Evolutionary conservation across 2,113 vertebrate species (phyloP).

Genomic region (Callithrix jacchus): DNA sequence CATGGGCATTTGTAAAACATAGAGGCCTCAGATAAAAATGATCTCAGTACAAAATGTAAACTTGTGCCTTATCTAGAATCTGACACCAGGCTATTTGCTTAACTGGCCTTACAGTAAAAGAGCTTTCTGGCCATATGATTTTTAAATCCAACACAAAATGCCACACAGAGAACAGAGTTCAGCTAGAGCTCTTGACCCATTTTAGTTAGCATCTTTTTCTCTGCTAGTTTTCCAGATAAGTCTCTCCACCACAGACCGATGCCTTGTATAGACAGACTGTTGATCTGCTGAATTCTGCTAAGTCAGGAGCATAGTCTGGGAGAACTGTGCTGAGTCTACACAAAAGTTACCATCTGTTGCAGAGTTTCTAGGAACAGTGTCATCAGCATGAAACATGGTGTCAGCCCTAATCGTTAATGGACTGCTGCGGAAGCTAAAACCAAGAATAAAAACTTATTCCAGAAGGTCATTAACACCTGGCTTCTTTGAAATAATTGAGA

Average conservation of each 20-base stretch:
- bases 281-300: background rate
- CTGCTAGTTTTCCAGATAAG: conserved; percentile 28
- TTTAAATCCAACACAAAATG: conserved; percentile 27
- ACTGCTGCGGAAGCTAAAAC: background rate
- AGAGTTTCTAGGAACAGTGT: conserved; percentile 38
- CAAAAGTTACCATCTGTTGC: conserved; percentile 27
- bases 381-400: background rate
- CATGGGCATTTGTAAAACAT: conserved; percentile 43
- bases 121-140: background rate
- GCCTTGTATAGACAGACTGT: background rate
- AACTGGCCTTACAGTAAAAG: background rate
- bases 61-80: conserved; percentile 51
- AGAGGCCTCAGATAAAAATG: conserved; percentile 9
- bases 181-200: background rate
- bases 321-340: conserved; percentile 52
- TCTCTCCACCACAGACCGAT: background rate
- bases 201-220: background rate
- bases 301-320: background rate
- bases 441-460: background rate
- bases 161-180: conserved; percentile 27
- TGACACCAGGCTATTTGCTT: conserved; percentile 36
- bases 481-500: background rate
- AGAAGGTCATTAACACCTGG: conserved; percentile 19
- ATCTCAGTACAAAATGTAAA: conserved; percentile 45
- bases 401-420: background rate